A percentile compares a stretch with the other conserved stretches of the same genome.
phyloP scores from a whole-genome alignment of 1,140 invertebrate genomes.

The Drosophila repletoides region DNA sequence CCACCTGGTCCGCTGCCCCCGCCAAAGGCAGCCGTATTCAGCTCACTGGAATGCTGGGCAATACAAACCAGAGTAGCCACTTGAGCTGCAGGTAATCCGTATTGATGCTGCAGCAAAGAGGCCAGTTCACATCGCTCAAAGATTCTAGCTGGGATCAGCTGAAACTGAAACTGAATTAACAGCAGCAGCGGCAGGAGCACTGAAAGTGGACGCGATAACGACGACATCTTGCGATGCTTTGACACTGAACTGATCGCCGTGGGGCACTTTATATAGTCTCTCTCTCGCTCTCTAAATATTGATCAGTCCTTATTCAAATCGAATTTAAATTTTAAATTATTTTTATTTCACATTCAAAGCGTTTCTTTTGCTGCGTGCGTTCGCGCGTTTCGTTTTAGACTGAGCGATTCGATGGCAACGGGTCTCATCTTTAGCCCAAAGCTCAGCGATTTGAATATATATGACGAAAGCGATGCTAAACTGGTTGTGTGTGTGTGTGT shows the following conservation, averaged over 20 bases:
- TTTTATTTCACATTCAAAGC: constrained; percentile 5
- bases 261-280: constrained; percentile 14
- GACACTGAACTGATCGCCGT: constrained; percentile 15
- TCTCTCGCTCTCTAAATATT: too few relatives aligned
- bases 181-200: constrained; percentile 18
- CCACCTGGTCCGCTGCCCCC: constrained; percentile 83
- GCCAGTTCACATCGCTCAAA: constrained; percentile 88
- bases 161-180: constrained; percentile 20
- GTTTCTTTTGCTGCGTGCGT: constrained; percentile 52
- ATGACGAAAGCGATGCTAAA: constrained; percentile 57
- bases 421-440: constrained; percentile 66
- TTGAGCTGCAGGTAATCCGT: constrained; percentile 83
- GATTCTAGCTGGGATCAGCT: constrained; percentile 82
- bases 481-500: constrained; percentile 54
- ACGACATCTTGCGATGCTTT: constrained; percentile 52
- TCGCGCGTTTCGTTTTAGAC: constrained; percentile 64
- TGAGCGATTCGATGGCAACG: constrained; percentile 37
- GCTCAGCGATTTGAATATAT: constrained; percentile 62
- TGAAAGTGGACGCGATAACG: constrained; percentile 17
- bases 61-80: constrained; percentile 89
- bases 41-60: constrained; percentile 87
- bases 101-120: constrained; percentile 83
- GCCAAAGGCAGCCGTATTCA: constrained; percentile 86
- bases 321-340: constrained; percentile 17
- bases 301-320: constrained; percentile 14